Base-by-base conservation (phyloP, 2,113 vertebrate species). In the Tupaia tana region DNA sequence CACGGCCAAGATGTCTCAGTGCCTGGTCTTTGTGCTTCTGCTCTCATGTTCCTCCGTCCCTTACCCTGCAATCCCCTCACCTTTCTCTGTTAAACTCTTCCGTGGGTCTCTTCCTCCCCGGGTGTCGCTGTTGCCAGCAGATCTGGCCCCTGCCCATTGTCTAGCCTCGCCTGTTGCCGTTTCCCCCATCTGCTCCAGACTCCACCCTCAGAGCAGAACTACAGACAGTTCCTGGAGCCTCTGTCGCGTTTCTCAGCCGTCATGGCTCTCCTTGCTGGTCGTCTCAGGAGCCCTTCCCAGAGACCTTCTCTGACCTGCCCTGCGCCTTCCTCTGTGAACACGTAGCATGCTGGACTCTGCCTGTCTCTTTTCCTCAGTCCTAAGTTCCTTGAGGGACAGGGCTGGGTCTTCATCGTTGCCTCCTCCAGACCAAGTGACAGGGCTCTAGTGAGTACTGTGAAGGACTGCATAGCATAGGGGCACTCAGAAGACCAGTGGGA, bases 331-430 rank as follows among this genome's bases (percentile, higher is more conserved):
- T 90, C 61, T 78, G 11, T 24, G 84, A 80, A 10, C 70, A 43
- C 22, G 73, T n/a, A 29, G 0, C 54, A 56, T 54, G 27, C 77
- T 88, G 88, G 54, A 52, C 63, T 56, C 81, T 2, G 1, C 25
- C 78, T 96, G 52, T 96, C 70, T 81, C 70, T 59, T 74, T 83
- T 79, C 77, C 90, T 96, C 90, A 95, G 79, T 61, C 31, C 92
- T 96, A 88, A 95, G 96, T 95, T 95, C 73, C 90, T 90, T 69
- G 73, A 93, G 84, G 61, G 75, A 96, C 20, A 25, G 73, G 58
- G 64, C 66, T 2, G 69, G 27, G 25, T 93, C 77, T 31, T 94
- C 77, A 43, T 77, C 97, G 87, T 90, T 97, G 92, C 95, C 14
- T 71, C 66, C 90, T 67, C 59, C 81, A 73, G 73, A 66, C 90